Base-by-base conservation (phyloP, 2,888 invertebrate genomes). In the Athalia rosae region DNA sequence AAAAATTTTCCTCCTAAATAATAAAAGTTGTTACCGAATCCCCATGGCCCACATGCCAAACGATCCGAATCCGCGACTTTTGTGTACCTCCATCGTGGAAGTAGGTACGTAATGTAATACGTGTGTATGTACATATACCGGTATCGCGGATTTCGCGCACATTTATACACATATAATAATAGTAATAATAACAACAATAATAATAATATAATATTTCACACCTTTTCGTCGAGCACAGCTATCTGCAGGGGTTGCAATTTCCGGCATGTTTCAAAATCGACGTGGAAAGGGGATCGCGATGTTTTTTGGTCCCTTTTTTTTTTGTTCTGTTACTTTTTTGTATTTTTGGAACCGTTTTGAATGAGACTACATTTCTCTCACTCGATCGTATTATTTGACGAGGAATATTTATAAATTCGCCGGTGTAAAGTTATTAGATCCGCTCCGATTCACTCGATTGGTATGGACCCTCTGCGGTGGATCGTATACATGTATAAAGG, bases 361-460 rank as follows among this genome's bases (percentile, higher is more conserved):
- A 28, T 28, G 28, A 28, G 28, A 28, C 28, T n/a, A 28, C 28
- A 28, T 28, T 28, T 28, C 28, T 28, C 7, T 62, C 43, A 4
- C 7, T 45, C 47, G n/a, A 64, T 64, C 47, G 45, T n/a, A 47
- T 64, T 47, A n/a, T 62, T 28, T 61, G 61, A 61, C 28, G 61
- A 61, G 28, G 41, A 28, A 28, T 28, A 28, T 28, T 28, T 28
- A 28, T n/a, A 28, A 2, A 2, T 28, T 2, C 28, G 28, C 28
- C 28, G 28, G 28, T 28, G 28, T 28, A 28, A 28, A 28, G 28
- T 28, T 28, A 28, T 64, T 64, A 47, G 47, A 47, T 7, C 8
- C 64, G 47, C 47, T n/a, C 4, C 47, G 64, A 64, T 64, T 47
- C 64, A 64, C 64, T 47, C 64, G 47, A 64, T 64, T 64, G 45